phyloP scores from a whole-genome alignment of 2,797 vertebrate genomes.

The Chromis chromis region DNA sequence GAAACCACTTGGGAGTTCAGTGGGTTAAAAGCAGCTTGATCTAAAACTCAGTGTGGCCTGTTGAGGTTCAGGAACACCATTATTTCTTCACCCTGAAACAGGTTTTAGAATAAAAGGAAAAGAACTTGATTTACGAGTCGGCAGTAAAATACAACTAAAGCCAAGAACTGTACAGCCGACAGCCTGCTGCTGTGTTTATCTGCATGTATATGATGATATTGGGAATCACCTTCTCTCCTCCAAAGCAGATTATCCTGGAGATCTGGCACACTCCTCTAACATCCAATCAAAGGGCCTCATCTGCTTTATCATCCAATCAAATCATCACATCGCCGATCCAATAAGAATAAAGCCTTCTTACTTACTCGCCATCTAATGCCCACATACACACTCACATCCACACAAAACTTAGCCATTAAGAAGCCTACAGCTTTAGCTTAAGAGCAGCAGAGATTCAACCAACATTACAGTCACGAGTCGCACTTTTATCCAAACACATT shows the following conservation, averaged over 20 bases:
- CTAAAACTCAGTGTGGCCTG: too few species aligned
- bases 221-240: slow-evolving; percentile 49
- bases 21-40: too few species aligned
- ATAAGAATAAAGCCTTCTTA: slow-evolving; percentile 57
- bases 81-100: too few species aligned
- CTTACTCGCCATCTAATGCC: slow-evolving; percentile 39
- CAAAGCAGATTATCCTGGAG: slow-evolving; percentile 59
- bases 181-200: slow-evolving; percentile 20
- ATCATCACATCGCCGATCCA: slow-evolving; percentile 43
- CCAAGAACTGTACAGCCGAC: background rate
- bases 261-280: slow-evolving; percentile 49
- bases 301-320: slow-evolving; percentile 66
- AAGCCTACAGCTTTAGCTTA: slow-evolving; percentile 43
- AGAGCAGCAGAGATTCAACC: slow-evolving; percentile 7
- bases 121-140: slow-evolving; percentile 7
- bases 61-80: too few species aligned
- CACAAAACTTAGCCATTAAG: slow-evolving; percentile 44
- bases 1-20: too few species aligned
- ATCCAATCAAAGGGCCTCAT: slow-evolving; percentile 60
- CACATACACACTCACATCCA: slow-evolving; percentile 20
- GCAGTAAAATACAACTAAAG: slow-evolving; percentile 11
- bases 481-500: background rate
- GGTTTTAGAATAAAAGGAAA: background rate
- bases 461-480: background rate
- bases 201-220: slow-evolving; percentile 1